Base-by-base conservation (phyloP, 2,797 vertebrate genomes). In the Gymnothorax reevesii region DNA sequence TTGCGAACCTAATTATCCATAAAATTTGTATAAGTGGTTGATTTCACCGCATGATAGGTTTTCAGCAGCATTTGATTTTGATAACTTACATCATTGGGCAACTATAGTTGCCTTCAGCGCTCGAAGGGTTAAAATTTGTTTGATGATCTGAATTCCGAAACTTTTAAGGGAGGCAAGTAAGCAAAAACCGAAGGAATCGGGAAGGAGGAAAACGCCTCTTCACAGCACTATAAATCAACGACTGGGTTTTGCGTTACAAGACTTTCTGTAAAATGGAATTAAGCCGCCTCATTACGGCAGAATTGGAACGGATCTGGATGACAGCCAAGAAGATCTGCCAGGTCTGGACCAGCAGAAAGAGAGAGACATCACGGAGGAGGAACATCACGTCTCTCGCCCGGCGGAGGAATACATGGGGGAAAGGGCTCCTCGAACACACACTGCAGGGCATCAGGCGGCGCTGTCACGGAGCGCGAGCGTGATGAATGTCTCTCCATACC, bases 401-500 rank as follows among this genome's bases (percentile, higher is more conserved):
- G 15, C 13, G 15, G 60, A 62, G 60, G 82, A 25, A n/a, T 88
- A 88, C 82, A 64, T 69, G 71, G 87, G 83, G 25, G 60, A 82
- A 77, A 52, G 88, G 88, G 88, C 64, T 83, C 87, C 87, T 86
- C 89, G 86, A 86, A 89, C 88, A 90, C 89, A 91, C 91, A 91
- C 91, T 90, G 92, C 90, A 92, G 88, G 91, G 90, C 87, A 89
- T 88, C 82, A 90, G 91, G 89, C 82, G 94, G 94, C 95, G 95
- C 94, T 89, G 93, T 92, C 89, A 87, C 90, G 92, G 90, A 90
- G 94, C 92, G 93, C 94, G 91, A 89, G 54, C n/a, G 89, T 95
- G 95, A 96, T 96, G 95, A 96, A 96, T 94, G 93, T 93, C 91
- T 42, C 92, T 90, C 89, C 91, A 94, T 79, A 93, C 94, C 93